Evolutionary conservation across 1,140 invertebrate genomes (phyloP).

Genomic region (Rhysida immarginata): DNA sequence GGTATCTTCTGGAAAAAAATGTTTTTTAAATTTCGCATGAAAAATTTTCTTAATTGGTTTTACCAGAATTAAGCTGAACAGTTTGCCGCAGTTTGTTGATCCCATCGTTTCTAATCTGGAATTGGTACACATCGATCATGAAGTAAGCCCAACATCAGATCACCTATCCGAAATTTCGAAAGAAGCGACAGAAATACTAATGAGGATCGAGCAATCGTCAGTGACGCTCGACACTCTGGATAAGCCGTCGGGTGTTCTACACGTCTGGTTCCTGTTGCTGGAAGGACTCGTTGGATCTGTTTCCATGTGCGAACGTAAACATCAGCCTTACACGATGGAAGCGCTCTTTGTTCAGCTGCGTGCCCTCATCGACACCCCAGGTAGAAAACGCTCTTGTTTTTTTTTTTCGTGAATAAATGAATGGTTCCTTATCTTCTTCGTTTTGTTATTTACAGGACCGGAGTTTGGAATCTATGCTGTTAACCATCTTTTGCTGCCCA

Average conservation of each 20-base stretch:
- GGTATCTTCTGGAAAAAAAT: too few species aligned
- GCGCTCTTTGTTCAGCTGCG: constrained; percentile 67
- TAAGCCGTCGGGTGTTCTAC: constrained; percentile 63
- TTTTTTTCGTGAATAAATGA: constrained; percentile 9
- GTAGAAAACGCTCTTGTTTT: constrained; percentile 19
- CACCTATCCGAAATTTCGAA: background rate
- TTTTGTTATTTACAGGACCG: constrained; percentile 38
- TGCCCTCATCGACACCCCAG: constrained; percentile 51
- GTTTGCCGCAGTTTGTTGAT: constrained; percentile 61
- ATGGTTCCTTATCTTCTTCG: background rate
- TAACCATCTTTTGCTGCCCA: constrained; percentile 73
- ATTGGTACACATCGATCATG: constrained; percentile 40
- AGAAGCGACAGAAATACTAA: background rate
- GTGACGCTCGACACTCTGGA: constrained; percentile 37
- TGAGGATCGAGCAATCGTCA: background rate
- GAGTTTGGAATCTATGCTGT: constrained; percentile 76
- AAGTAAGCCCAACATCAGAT: background rate
- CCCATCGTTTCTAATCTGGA: constrained; percentile 63
- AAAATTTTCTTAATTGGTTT: too few species aligned
- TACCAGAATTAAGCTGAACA: constrained; percentile 57
- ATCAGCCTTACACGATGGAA: constrained; percentile 72
- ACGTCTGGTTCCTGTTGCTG: constrained; percentile 80
- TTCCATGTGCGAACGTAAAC: constrained; percentile 58
- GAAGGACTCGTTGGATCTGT: constrained; percentile 67
- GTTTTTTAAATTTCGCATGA: constrained; percentile 7